These are phyloP conservation scores for Rhabdomys dilectus DNA, from an alignment of 2,113 vertebrate genomes.

Conservation along the genomic window DNA sequence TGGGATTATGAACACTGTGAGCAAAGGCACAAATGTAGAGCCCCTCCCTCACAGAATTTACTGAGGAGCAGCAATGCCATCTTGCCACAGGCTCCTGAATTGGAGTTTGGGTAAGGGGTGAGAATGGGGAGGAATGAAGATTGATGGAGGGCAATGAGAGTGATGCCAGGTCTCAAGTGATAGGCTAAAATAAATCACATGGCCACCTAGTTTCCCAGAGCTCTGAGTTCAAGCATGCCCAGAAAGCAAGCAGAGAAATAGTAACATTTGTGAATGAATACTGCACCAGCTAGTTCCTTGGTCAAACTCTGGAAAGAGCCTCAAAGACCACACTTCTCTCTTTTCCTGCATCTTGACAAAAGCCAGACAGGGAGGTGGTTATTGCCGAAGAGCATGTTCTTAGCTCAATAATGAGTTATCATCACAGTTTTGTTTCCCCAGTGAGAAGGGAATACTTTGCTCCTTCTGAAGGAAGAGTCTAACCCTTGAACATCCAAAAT, in stretches of 20 bases:
- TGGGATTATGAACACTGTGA: not conserved
- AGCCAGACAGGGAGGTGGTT: not conserved
- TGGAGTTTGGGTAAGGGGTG: not conserved
- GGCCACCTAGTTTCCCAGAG: not conserved
- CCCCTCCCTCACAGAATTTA: not conserved
- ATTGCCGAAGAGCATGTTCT: not conserved
- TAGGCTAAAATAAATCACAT: not conserved
- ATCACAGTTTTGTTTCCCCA: not conserved
- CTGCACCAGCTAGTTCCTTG: not conserved
- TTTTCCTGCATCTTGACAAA: not conserved
- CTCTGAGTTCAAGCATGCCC: not conserved
- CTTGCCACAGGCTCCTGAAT: not conserved
- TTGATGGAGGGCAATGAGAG: not conserved
- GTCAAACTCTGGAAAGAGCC: not conserved
- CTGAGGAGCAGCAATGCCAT: not conserved
- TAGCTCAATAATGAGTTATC: not conserved
- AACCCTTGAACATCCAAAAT: not conserved
- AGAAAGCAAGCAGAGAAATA: not conserved
- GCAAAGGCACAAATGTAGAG: not conserved
- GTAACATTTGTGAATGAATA: not conserved
- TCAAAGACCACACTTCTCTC: not conserved
- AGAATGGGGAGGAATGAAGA: not conserved
- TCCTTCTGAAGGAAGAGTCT: slow-evolving; percentile 30
- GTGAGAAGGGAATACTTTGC: not conserved
- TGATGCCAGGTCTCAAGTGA: accelerated